Evolutionary conservation across 2,797 vertebrate species (phyloP).

Genomic region (Gymnothorax reevesii): DNA sequence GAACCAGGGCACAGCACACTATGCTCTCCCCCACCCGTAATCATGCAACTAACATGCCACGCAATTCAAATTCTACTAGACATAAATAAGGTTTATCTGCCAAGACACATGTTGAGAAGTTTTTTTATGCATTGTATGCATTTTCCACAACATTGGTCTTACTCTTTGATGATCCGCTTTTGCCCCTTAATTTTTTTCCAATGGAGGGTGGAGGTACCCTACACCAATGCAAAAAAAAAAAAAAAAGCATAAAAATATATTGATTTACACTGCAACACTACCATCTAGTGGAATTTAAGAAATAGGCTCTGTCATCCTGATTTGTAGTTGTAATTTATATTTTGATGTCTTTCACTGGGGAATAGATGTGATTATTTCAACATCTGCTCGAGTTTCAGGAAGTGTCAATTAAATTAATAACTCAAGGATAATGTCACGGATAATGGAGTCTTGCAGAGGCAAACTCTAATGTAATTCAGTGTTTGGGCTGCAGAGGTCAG

Average conservation of each 20-base stretch:
- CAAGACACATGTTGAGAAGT: background rate
- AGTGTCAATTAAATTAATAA: background rate
- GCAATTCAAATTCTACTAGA: background rate
- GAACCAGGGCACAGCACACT: background rate
- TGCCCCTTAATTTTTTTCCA: background rate
- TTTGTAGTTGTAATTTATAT: background rate
- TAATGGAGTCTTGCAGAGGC: background rate
- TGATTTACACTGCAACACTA: slow-evolving; percentile 5
- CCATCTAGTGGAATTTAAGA: slow-evolving; percentile 26
- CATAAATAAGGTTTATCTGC: background rate
- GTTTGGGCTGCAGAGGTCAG: background rate
- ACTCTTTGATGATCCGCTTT: background rate
- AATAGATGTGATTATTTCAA: background rate
- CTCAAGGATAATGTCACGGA: background rate
- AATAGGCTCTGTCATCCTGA: background rate
- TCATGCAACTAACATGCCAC: background rate
- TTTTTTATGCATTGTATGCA: background rate
- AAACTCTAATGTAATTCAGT: background rate
- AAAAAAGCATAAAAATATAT: background rate
- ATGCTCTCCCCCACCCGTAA: background rate
- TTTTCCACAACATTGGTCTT: background rate
- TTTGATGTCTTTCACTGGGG: background rate
- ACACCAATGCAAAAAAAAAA: too few species aligned
- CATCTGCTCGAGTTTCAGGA: background rate
- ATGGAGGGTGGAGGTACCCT: background rate